These are phyloP conservation scores for Pseudopipra pipra DNA, from an alignment of 2,113 vertebrate species.

Conservation along the genomic window DNA sequence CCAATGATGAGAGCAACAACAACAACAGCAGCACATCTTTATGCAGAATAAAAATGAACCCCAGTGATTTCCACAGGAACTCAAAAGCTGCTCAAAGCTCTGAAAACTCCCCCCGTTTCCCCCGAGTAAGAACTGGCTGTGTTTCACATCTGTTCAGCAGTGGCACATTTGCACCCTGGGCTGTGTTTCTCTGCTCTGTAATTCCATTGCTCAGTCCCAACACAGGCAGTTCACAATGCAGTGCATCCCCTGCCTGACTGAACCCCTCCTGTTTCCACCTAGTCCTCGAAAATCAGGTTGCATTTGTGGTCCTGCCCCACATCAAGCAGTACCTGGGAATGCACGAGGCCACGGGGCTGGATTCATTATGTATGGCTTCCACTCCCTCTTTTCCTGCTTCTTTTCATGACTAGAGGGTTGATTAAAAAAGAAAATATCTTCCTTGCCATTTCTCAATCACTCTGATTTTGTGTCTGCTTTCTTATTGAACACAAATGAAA, in stretches of 20 bases:
- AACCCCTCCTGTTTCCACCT: neutral
- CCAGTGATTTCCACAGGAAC: neutral
- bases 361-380: accelerated
- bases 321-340: accelerated
- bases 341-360: neutral
- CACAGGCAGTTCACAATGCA: neutral
- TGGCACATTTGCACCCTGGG: accelerated
- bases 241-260: neutral
- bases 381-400: neutral
- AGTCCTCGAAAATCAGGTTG: neutral
- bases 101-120: accelerated
- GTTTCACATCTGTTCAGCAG: neutral
- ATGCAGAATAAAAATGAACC: neutral
- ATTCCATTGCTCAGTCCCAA: neutral
- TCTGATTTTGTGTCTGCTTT: neutral
- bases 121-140: neutral
- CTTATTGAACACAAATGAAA: neutral
- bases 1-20: neutral
- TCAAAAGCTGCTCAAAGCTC: neutral
- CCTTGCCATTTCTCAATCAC: neutral
- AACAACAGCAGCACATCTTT: neutral
- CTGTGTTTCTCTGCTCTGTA: neutral
- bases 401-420: neutral
- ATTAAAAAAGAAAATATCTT: neutral
- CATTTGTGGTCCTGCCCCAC: neutral